A percentile compares a stretch with the other conserved stretches of the same genome.
Evolutionary conservation across 2,797 vertebrate species (phyloP).

Genomic region (Rhabdophis nuchalis): DNA sequence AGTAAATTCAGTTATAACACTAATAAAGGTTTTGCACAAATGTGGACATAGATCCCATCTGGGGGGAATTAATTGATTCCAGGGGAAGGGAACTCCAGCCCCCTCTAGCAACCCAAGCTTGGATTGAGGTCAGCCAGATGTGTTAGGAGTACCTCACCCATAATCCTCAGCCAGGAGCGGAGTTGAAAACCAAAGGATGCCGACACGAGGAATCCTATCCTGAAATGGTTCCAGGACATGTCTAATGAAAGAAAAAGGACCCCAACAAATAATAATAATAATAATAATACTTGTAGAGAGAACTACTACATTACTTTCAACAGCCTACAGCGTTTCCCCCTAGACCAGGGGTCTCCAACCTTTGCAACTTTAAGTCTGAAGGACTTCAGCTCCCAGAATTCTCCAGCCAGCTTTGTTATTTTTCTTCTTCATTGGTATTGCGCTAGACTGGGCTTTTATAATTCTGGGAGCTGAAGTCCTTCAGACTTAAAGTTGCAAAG

Average conservation of each 20-base stretch:
- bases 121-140: not conserved
- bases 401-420: no score
- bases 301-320: not conserved
- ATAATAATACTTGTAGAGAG: not conserved
- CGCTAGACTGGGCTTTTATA: no score
- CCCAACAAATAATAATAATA: no score
- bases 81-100: not conserved
- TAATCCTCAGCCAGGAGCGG: not conserved
- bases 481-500: no score
- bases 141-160: not conserved
- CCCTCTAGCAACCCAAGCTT: not conserved
- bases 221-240: not conserved
- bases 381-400: no score
- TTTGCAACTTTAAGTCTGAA: no score
- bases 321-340: not conserved
- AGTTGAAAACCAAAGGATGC: not conserved
- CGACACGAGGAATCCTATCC: not conserved
- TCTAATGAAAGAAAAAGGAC: not conserved
- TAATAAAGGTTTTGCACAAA: not conserved
- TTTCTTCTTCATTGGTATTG: no score
- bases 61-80: not conserved
- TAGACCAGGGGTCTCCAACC: no score
- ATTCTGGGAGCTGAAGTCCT: no score
- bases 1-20: not conserved
- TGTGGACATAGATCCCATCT: not conserved